These are phyloP conservation scores for Geotrupes spiniger DNA, from an alignment of 2,888 invertebrate species.

Conservation along the genomic window DNA sequence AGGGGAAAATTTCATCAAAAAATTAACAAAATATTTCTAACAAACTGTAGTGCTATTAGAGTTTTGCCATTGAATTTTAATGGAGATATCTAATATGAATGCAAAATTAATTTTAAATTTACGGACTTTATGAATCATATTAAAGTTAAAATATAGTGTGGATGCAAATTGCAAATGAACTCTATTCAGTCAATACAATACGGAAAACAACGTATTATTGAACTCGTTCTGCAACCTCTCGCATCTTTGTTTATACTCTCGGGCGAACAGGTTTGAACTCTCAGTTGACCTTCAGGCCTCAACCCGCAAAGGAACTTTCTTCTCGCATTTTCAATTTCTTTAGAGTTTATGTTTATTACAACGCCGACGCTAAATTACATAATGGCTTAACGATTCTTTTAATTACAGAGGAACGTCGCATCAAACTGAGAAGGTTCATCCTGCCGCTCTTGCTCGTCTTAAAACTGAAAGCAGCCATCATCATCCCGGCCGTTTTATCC, in stretches of 20 bases:
- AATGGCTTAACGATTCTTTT: not conserved
- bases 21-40: too few relatives aligned
- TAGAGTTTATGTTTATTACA: not conserved
- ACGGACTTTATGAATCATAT: too few relatives aligned
- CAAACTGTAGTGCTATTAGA: too few relatives aligned
- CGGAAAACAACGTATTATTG: too few relatives aligned
- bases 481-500: constrained; percentile 60
- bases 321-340: constrained; percentile 1
- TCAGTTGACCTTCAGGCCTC: constrained; percentile 1
- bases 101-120: too few relatives aligned
- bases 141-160: too few relatives aligned
- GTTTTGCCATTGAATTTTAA: too few relatives aligned
- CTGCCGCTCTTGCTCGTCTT: constrained; percentile 62
- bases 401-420: constrained; percentile 55
- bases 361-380: not conserved
- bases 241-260: not conserved
- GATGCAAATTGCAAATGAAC: too few relatives aligned
- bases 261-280: constrained; percentile 3
- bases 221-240: too few relatives aligned
- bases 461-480: constrained; percentile 60
- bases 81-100: too few relatives aligned
- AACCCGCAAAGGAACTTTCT: not conserved
- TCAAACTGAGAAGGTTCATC: constrained; percentile 60
- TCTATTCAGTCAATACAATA: too few relatives aligned
- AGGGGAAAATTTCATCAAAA: too few relatives aligned